A percentile compares a stretch with the other conserved stretches of the same genome.
These are phyloP conservation scores for Albula glossodonta DNA, from an alignment of 2,113 vertebrate species.

Conservation along the genomic window DNA sequence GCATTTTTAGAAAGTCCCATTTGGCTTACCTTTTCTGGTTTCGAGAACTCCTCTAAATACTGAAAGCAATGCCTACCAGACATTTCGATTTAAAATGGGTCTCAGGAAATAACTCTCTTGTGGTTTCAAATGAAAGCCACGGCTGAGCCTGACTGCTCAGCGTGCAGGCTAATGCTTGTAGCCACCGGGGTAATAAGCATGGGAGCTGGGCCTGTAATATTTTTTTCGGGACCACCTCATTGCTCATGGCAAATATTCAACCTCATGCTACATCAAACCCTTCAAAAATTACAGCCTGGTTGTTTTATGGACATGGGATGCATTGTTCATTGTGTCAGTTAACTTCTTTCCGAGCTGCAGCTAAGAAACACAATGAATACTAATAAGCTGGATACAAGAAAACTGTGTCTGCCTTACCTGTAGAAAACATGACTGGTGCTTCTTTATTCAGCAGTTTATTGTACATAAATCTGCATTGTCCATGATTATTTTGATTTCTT, in stretches of 20 bases:
- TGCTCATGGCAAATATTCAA: conserved; percentile 13
- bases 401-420: no score
- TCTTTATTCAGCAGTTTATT: no score
- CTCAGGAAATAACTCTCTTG: conserved; percentile 15
- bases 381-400: no score
- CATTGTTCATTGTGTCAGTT: no score
- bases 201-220: conserved; percentile 33
- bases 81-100: conserved; percentile 24
- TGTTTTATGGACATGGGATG: no score
- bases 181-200: conserved; percentile 33
- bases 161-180: conserved; percentile 13
- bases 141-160: conserved; percentile 2
- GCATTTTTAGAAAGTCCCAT: background rate
- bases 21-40: background rate
- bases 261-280: background rate
- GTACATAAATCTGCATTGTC: no score
- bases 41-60: conserved; percentile 43
- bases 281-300: background rate
- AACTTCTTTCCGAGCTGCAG: no score
- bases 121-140: conserved; percentile 35
- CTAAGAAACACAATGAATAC: no score
- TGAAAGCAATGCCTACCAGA: conserved; percentile 30
- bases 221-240: conserved; percentile 12
- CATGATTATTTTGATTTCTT: no score
- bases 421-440: no score